Conservation (phyloP, 2,888 invertebrate genomes). For the Chalcosyrphus nemorum region DNA sequence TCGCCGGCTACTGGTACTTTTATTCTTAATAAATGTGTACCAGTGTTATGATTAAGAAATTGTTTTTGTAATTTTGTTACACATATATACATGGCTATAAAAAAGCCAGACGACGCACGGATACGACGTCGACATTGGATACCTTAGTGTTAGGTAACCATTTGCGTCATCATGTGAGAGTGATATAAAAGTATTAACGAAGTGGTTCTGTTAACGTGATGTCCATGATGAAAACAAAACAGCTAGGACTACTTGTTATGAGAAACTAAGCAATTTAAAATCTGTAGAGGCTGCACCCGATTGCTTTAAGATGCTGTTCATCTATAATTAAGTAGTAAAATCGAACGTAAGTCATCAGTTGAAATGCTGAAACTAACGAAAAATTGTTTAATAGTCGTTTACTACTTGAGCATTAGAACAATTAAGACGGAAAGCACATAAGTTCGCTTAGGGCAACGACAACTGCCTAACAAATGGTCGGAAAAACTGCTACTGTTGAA, state of each 20-base stretch:
- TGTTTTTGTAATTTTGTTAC: conserved; percentile 4
- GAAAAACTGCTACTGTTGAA: background rate
- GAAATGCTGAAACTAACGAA: background rate
- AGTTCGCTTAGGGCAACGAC: background rate
- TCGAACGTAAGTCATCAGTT: background rate
- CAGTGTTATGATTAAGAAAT: conserved; percentile 38
- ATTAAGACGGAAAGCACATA: background rate
- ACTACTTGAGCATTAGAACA: background rate
- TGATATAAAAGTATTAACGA: conserved; percentile 10
- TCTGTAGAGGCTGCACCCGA: background rate
- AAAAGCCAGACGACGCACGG: background rate
- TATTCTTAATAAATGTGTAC: conserved; percentile 46
- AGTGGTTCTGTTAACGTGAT: background rate
- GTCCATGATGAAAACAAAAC: background rate
- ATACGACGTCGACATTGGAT: background rate
- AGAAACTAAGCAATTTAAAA: background rate
- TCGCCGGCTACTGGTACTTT: conserved; percentile 34
- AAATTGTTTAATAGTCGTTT: background rate
- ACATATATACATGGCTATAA: background rate
- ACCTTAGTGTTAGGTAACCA: background rate
- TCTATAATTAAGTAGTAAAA: background rate
- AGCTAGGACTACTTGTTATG: background rate
- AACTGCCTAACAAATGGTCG: background rate
- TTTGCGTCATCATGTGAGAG: conserved; percentile 25
- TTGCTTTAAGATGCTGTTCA: background rate